phyloP scores from a whole-genome alignment of 2,113 vertebrate genomes.

The Grantiella picta region DNA sequence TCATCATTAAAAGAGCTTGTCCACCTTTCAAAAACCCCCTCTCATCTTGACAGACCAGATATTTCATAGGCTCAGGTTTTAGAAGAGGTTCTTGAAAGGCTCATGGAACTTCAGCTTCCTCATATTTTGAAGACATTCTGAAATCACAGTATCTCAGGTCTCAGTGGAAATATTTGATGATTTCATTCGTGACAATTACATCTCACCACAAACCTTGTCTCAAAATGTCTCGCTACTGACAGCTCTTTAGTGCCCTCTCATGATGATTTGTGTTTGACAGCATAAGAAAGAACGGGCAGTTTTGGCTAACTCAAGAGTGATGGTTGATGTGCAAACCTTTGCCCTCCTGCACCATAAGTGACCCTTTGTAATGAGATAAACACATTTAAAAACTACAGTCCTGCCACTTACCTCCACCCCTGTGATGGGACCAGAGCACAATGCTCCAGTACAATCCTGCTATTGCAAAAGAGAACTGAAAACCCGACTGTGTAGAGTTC shows the following conservation, averaged over 20 bases:
- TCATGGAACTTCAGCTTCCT: not conserved
- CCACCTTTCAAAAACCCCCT: not conserved
- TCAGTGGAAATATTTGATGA: not conserved
- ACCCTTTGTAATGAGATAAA: not conserved
- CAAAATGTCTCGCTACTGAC: not conserved
- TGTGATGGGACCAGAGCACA: fast-evolving
- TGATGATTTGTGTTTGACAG: conserved; percentile 45
- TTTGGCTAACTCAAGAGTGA: not conserved
- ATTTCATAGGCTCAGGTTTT: not conserved
- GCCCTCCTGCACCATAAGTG: not conserved
- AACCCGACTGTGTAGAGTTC: not conserved
- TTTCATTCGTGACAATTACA: not conserved
- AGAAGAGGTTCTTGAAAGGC: not conserved
- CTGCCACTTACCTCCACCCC: not conserved
- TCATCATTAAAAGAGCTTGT: not conserved
- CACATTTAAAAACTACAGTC: not conserved
- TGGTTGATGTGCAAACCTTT: not conserved
- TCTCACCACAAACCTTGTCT: not conserved
- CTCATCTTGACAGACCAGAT: not conserved
- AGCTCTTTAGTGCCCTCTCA: conserved; percentile 65
- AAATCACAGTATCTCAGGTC: not conserved
- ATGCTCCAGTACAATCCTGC: not conserved
- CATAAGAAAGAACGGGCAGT: not conserved
- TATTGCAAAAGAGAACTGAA: not conserved
- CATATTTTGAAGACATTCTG: not conserved